These are phyloP conservation scores for Tetrao urogallus DNA, from an alignment of 2,113 vertebrate species.

Conservation along the genomic window DNA sequence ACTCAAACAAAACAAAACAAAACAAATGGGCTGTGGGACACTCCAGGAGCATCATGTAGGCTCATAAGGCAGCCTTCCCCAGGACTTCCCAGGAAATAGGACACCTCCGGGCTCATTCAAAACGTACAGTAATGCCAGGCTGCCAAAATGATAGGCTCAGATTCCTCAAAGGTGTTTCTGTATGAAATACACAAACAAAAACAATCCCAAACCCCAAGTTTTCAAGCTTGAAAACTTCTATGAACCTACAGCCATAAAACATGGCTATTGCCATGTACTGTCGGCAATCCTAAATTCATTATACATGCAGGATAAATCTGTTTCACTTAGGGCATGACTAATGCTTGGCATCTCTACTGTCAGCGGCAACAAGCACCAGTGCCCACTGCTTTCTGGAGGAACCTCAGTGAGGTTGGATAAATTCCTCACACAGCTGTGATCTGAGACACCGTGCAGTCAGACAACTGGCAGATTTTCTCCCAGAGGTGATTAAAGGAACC, in stretches of 20 bases:
- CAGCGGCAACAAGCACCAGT: not conserved
- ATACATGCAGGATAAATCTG: not conserved
- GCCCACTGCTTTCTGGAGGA: not conserved
- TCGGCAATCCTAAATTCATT: not conserved
- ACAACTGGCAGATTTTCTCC: not conserved
- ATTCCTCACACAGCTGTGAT: not conserved
- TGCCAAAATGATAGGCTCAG: not conserved
- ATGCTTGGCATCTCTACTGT: not conserved
- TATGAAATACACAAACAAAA: not conserved
- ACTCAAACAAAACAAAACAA: not conserved
- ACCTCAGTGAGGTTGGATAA: not conserved
- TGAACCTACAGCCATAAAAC: not conserved
- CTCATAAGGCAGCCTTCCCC: not conserved
- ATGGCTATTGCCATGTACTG: not conserved
- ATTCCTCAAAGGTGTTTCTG: not conserved
- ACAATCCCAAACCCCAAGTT: not conserved
- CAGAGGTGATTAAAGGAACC: not conserved
- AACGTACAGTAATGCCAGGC: not conserved
- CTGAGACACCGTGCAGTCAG: not conserved
- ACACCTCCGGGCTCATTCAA: not conserved
- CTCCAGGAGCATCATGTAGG: fast-evolving
- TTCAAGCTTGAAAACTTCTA: not conserved
- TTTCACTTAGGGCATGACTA: not conserved
- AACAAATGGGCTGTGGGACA: not conserved
- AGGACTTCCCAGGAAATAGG: not conserved